Conservation (phyloP, 1,140 invertebrate genomes). For the Laodelphax striatellus region DNA sequence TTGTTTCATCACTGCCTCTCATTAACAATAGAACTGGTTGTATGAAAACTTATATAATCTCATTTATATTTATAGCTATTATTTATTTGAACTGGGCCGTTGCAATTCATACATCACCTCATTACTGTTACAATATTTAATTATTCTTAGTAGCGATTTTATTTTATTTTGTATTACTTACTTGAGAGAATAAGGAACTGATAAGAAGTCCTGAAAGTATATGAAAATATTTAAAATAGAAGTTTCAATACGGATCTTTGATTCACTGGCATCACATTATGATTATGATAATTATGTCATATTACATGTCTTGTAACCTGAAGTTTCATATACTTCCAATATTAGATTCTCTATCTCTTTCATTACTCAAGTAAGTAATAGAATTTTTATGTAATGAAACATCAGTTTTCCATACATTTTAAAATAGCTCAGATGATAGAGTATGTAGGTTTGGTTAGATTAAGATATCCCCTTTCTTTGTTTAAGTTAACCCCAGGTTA, state of each 20-base stretch:
- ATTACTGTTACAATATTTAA: background rate
- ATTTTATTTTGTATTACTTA: background rate
- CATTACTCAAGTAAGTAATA: too few relatives aligned
- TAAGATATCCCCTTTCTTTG: background rate
- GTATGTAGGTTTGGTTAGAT: background rate
- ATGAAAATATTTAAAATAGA: background rate
- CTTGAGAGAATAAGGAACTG: background rate
- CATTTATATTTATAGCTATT: background rate
- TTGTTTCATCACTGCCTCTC: background rate
- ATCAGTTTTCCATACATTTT: background rate
- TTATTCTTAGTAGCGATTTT: background rate
- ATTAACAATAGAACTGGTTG: background rate
- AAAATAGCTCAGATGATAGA: background rate
- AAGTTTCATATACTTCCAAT: too few relatives aligned
- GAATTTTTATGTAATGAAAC: too few relatives aligned
- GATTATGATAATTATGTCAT: too few relatives aligned
- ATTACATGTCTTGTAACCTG: too few relatives aligned
- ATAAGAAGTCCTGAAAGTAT: background rate
- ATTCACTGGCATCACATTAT: background rate
- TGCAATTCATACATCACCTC: background rate
- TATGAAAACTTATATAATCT: background rate
- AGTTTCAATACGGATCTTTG: background rate
- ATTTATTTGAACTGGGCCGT: constrained; percentile 1
- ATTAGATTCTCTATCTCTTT: too few relatives aligned
- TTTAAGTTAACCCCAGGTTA: too few relatives aligned